Base-by-base conservation (phyloP, 2,797 vertebrate genomes). In the Muraenolepis orangiensis region DNA sequence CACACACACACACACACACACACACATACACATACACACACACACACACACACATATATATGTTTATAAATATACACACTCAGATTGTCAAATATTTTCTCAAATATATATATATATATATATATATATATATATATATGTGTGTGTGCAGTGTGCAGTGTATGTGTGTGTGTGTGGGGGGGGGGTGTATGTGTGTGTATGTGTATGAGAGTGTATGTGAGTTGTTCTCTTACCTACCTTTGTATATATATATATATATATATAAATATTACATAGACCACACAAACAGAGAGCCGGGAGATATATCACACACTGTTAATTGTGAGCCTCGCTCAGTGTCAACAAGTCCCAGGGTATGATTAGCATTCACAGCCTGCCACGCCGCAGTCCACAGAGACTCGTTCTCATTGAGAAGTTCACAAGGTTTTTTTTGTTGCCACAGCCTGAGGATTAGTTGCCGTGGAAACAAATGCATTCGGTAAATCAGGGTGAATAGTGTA, bases 341-440 rank as follows among this genome's bases (percentile, higher is more conserved):
- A 72, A 77, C 72, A 76, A 11, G 76, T 76, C 76, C 83, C 76
- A 78, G 38, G 72, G 70, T 81, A 64, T 86, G 81, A 89, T 91
- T 90, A 87, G 81, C 85, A 91, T 91, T 86, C 90, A 89, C 78
- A 82, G 79, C 67, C 76, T 79, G 80, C 70, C 72, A 64, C 83
- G 72, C 72, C 57, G 31, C 66, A 66, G 82, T 85, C 85, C 84
- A 82, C 85, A 81, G 85, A 72, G 85, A 83, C 84, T 86, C 73
- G 79, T 83, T 90, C 81, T 90, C 84, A 86, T 80, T 83, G 86
- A 86, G 78, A 87, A 90, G 87, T 91, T 90, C 87, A 87, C 85
- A 86, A 86, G 88, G 82, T 90, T 80, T 79, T 87, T 36, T 67
- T 70, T 74, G n/a, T 89, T 86, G 76, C 74, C 74, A 77, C 76